Evolutionary conservation across 2,888 invertebrate species (phyloP).

Genomic region (Arenicola marina): DNA sequence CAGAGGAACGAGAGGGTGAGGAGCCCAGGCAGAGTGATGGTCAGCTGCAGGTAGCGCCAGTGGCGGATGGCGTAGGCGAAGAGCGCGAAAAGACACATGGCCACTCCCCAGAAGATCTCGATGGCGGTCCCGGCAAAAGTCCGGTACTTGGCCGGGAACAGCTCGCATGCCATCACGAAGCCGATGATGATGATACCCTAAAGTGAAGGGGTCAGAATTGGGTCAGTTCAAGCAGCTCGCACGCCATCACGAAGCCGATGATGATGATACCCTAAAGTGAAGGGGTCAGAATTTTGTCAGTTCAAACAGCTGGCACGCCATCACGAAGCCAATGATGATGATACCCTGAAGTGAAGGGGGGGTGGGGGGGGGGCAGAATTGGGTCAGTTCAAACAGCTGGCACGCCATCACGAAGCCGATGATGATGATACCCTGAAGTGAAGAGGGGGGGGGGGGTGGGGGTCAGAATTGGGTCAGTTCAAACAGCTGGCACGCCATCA

Average conservation of each 20-base stretch:
- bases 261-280: constrained; percentile 37
- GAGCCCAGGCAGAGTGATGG: constrained; percentile 28
- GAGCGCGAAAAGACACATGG: constrained; percentile 35
- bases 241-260: constrained; percentile 38
- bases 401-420: too few relatives aligned
- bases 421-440: too few relatives aligned
- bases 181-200: constrained; percentile 40
- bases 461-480: too few relatives aligned
- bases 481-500: too few relatives aligned
- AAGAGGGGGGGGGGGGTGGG: too few relatives aligned
- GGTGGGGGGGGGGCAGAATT: too few relatives aligned
- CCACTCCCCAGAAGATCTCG: constrained; percentile 36
- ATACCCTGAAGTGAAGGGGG: constrained; percentile 37
- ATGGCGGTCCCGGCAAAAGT: constrained; percentile 36
- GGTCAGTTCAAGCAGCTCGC: constrained; percentile 40
- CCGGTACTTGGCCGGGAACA: constrained; percentile 38
- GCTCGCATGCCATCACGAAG: constrained; percentile 39
- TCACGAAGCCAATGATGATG: constrained; percentile 36
- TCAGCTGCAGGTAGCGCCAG: constrained; percentile 39
- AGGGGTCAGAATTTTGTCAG: too few relatives aligned
- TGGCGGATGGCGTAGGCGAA: constrained; percentile 37
- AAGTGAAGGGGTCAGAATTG: too few relatives aligned
- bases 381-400: too few relatives aligned
- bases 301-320: constrained; percentile 40
- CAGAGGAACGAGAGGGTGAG: constrained; percentile 34